These are phyloP conservation scores for Lacerta agilis DNA, from an alignment of 2,797 vertebrate species.

Conservation along the genomic window DNA sequence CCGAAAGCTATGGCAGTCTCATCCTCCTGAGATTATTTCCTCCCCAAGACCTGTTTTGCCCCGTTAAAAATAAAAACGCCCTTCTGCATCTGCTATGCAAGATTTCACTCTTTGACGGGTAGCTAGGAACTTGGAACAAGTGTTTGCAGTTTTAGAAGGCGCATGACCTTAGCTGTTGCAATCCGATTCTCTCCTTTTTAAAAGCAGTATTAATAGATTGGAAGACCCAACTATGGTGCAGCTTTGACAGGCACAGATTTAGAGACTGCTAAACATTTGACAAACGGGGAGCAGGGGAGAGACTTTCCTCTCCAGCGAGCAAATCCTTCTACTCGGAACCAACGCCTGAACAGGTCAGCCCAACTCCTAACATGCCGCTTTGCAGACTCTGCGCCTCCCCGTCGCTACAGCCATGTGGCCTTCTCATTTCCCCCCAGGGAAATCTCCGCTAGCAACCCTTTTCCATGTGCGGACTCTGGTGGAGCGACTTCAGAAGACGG, in stretches of 20 bases:
- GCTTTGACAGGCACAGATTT: background rate
- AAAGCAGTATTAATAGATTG: constrained; percentile 20
- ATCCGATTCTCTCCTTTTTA: background rate
- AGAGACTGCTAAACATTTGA: background rate
- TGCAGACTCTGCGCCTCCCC: too few relatives aligned
- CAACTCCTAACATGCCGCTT: too few relatives aligned
- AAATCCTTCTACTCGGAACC: background rate
- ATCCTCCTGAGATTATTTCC: too few relatives aligned
- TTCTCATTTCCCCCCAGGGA: too few relatives aligned
- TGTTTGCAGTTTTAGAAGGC: background rate
- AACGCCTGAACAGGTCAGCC: background rate
- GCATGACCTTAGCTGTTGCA: background rate
- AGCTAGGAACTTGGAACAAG: background rate
- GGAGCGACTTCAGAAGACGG: too few relatives aligned
- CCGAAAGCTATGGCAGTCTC: background rate
- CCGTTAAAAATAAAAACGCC: background rate
- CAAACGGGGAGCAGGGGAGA: background rate
- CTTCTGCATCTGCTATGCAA: background rate
- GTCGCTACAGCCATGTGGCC: too few relatives aligned
- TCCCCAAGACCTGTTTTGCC: background rate
- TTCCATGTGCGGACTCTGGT: too few relatives aligned
- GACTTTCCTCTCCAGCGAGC: background rate
- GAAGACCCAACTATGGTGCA: background rate
- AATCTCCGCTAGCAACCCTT: too few relatives aligned
- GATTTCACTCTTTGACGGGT: background rate